Percentiles rank a stretch among this genome's conserved stretches.
These are phyloP conservation scores for Drosophila busckii DNA, from an alignment of 1,140 invertebrate species.

Conservation along the genomic window DNA sequence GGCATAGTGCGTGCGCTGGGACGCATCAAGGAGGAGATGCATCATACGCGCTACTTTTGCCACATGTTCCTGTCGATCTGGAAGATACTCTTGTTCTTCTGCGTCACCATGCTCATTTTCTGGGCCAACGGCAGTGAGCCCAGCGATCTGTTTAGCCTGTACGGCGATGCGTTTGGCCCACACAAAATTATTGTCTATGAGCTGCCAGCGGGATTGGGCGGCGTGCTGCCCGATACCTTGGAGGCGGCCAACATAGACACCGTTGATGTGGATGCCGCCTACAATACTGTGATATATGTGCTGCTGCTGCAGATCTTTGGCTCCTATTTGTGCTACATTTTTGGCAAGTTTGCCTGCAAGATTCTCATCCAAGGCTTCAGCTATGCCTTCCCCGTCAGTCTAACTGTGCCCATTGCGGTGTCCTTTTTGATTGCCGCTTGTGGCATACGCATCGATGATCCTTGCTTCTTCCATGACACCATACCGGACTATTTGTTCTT, in stretches of 20 bases:
- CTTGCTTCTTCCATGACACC: slow-evolving; percentile 91
- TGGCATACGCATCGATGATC: slow-evolving; percentile 90
- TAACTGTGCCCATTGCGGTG: slow-evolving; percentile 93
- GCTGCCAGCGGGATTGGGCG: slow-evolving; percentile 80
- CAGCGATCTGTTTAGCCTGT: slow-evolving; percentile 87
- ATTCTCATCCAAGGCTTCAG: slow-evolving; percentile 98
- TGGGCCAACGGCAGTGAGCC: slow-evolving; percentile 88
- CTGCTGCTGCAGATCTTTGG: slow-evolving; percentile 90
- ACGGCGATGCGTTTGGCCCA: slow-evolving; percentile 86
- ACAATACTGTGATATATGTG: slow-evolving; percentile 88
- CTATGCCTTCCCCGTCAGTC: slow-evolving; percentile 95
- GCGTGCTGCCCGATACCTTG: slow-evolving; percentile 85
- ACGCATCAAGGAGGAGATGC: slow-evolving; percentile 89
- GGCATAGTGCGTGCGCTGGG: slow-evolving; percentile 89
- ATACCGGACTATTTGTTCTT: slow-evolving; percentile 95
- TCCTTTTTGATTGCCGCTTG: slow-evolving; percentile 93
- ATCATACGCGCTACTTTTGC: slow-evolving; percentile 90
- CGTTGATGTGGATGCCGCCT: slow-evolving; percentile 83
- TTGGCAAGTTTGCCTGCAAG: slow-evolving; percentile 97
- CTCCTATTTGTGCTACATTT: slow-evolving; percentile 93
- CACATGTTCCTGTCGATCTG: slow-evolving; percentile 93
- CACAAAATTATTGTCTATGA: slow-evolving; percentile 90
- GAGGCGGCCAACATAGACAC: slow-evolving; percentile 86
- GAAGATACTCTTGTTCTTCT: slow-evolving; percentile 91
- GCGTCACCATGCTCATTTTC: slow-evolving; percentile 86